phyloP scores from a whole-genome alignment of 2,113 vertebrate species.

The Bucco capensis region DNA sequence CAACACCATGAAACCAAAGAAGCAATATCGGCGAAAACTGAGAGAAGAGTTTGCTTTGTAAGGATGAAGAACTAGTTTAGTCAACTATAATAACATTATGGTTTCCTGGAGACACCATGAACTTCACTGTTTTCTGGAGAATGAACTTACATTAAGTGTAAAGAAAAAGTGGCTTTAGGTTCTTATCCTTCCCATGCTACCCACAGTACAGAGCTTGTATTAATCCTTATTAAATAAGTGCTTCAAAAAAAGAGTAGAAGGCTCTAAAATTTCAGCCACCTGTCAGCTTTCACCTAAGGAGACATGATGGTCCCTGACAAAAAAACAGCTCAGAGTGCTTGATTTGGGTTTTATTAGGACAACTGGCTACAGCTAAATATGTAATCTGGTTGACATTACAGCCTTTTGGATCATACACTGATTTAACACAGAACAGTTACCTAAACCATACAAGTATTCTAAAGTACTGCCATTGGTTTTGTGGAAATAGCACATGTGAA shows the following conservation, averaged over 20 bases:
- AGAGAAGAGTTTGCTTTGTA: slow-evolving; percentile 98
- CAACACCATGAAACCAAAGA: slow-evolving; percentile 99
- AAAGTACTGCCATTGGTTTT: background rate
- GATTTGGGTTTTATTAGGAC: background rate
- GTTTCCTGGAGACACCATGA: background rate
- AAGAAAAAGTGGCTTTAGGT: background rate
- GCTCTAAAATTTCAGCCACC: background rate
- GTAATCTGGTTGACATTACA: background rate
- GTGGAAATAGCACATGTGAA: background rate
- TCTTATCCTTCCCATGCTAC: background rate
- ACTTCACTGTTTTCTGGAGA: background rate
- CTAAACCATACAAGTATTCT: background rate
- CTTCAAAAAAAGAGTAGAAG: background rate
- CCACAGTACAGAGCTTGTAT: background rate
- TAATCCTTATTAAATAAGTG: background rate
- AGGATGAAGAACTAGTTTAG: slow-evolving; percentile 69
- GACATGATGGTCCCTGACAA: too few relatives aligned
- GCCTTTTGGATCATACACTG: background rate
- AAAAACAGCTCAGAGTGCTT: background rate
- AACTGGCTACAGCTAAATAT: background rate
- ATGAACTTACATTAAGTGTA: background rate
- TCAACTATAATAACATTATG: background rate
- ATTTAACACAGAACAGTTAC: background rate
- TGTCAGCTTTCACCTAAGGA: background rate
- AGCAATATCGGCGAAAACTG: slow-evolving; percentile 93